phyloP scores from a whole-genome alignment of 2,888 invertebrate species.

The Tuberolachnus salignus region DNA sequence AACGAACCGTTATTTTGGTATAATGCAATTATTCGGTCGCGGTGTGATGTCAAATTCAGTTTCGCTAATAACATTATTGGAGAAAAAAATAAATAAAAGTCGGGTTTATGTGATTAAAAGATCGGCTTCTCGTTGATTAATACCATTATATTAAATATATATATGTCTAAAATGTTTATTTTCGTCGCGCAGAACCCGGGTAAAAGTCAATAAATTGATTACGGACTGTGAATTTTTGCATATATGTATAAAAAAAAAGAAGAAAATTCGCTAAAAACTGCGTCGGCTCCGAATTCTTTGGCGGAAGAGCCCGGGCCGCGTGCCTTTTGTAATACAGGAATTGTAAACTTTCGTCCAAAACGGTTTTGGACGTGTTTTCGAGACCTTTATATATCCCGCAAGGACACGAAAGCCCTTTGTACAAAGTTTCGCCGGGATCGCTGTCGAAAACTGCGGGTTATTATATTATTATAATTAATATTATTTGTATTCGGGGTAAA shows the following conservation, averaged over 20 bases:
- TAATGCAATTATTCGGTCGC: not conserved
- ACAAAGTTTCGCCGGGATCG: slow-evolving; percentile 3
- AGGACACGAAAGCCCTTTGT: slow-evolving; percentile 2
- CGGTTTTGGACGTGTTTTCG: not conserved
- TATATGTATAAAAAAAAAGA: no score
- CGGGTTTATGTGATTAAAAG: no score
- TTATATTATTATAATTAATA: slow-evolving; percentile 1
- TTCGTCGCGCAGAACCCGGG: not conserved
- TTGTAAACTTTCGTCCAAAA: slow-evolving; percentile 19
- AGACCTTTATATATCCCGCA: not conserved
- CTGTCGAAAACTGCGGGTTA: slow-evolving; percentile 6
- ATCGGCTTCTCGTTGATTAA: no score
- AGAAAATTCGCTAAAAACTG: no score
- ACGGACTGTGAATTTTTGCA: no score
- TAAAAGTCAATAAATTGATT: not conserved
- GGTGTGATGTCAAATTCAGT: not conserved
- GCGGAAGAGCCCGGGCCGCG: no score
- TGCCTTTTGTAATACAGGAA: not conserved
- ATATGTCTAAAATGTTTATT: no score
- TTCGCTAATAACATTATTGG: no score
- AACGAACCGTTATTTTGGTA: not conserved
- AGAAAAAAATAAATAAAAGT: no score
- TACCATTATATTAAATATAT: no score
- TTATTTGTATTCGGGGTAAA: no score
- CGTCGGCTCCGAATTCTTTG: no score